Evolutionary conservation across 23 tunicate genomes (phyloP).

Genomic region (Oikopleura albicans): DNA sequence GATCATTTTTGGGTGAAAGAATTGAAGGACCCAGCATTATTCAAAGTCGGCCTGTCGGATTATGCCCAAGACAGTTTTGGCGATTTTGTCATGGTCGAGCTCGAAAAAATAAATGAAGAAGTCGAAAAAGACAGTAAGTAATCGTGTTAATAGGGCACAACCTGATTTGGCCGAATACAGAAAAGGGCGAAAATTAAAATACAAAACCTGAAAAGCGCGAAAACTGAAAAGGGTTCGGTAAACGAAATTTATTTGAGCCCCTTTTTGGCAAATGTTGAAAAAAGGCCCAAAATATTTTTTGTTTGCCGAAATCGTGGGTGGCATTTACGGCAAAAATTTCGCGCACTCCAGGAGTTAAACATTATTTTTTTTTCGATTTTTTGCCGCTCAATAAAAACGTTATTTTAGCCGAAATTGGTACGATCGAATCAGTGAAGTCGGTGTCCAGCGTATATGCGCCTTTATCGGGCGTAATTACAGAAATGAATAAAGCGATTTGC

Average conservation of each 20-base stretch:
- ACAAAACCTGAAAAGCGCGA: too few relatives aligned
- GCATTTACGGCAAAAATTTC: too few relatives aligned
- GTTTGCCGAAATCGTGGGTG: too few relatives aligned
- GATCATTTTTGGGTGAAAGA: slow-evolving; percentile 16
- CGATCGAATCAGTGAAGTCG: slow-evolving; percentile 22
- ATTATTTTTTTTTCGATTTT: not conserved
- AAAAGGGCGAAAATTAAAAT: too few relatives aligned
- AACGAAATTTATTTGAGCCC: too few relatives aligned
- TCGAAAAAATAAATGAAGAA: not conserved
- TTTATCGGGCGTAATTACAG: not conserved
- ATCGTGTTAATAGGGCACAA: too few relatives aligned
- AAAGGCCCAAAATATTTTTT: too few relatives aligned
- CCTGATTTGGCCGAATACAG: too few relatives aligned
- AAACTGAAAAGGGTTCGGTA: too few relatives aligned
- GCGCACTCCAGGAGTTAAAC: too few relatives aligned
- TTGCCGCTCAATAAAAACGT: not conserved
- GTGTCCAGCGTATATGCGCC: slow-evolving; percentile 18
- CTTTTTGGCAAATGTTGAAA: too few relatives aligned
- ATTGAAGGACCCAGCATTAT: not conserved
- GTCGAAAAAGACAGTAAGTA: slow-evolving; percentile 17
- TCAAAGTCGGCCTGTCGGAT: slow-evolving; percentile 20
- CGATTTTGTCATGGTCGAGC: slow-evolving; percentile 20
- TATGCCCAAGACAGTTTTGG: slow-evolving; percentile 18
- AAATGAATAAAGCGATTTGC: slow-evolving; percentile 1
- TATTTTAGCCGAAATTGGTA: not conserved